Percentiles rank a stretch among this genome's conserved stretches.
phyloP scores from a whole-genome alignment of 2,888 invertebrate genomes.

The Cotesia congregata region DNA sequence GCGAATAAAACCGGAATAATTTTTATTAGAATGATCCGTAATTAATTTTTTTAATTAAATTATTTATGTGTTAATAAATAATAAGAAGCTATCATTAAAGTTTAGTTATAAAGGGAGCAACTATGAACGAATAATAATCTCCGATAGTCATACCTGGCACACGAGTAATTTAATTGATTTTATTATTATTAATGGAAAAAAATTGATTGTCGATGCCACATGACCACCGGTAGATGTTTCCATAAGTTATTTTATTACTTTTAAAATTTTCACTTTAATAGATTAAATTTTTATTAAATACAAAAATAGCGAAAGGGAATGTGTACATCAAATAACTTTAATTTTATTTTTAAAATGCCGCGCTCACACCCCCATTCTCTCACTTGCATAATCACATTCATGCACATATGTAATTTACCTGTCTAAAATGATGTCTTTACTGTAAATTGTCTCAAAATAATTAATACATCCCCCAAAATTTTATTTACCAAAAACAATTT shows the following conservation, averaged over 20 bases:
- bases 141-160: constrained; percentile 65
- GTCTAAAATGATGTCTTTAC: background rate
- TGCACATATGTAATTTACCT: constrained; percentile 9
- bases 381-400: constrained; percentile 43
- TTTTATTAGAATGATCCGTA: background rate
- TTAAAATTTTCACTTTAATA: constrained; percentile 43
- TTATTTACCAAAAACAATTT: constrained; percentile 2
- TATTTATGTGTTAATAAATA: constrained; percentile 6
- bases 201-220: constrained; percentile 61
- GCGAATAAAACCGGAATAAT: background rate
- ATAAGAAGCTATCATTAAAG: constrained; percentile 9
- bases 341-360: constrained; percentile 46
- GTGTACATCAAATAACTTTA: constrained; percentile 55
- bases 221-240: constrained; percentile 63
- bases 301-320: constrained; percentile 57
- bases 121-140: constrained; percentile 63
- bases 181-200: constrained; percentile 30
- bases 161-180: constrained; percentile 47
- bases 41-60: constrained; percentile 9
- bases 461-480: constrained; percentile 19
- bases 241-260: constrained; percentile 56
- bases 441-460: constrained; percentile 9
- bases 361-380: constrained; percentile 39
- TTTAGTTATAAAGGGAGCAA: constrained; percentile 48
- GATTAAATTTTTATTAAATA: constrained; percentile 63